Evolutionary conservation across 2,113 vertebrate genomes (phyloP).

Genomic region (Antennarius striatus): DNA sequence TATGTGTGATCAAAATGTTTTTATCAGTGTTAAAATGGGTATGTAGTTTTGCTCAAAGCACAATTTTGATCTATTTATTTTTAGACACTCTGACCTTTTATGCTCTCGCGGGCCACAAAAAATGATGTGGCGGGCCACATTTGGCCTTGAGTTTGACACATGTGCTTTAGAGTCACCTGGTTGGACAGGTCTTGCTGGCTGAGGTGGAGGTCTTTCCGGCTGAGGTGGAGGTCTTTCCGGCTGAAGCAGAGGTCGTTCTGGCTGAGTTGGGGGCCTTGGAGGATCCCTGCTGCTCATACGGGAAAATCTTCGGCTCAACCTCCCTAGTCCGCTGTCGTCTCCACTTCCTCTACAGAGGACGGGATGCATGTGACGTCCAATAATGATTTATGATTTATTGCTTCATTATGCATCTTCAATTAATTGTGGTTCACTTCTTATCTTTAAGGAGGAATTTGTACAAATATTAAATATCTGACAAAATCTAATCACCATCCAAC

Average conservation of each 20-base stretch:
- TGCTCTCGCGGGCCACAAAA: too few species aligned
- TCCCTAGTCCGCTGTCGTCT: slow-evolving; percentile 67
- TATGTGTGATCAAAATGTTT: too few species aligned
- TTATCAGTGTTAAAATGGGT: background rate
- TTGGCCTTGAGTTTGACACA: too few species aligned
- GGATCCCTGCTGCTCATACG: slow-evolving; percentile 70
- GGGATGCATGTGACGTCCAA: background rate
- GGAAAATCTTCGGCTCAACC: slow-evolving; percentile 73
- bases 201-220: slow-evolving; percentile 44
- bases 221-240: slow-evolving; percentile 52
- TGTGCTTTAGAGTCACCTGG: slow-evolving; percentile 46
- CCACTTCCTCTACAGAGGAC: slow-evolving; percentile 57
- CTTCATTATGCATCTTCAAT: background rate
- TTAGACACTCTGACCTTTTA: too few species aligned
- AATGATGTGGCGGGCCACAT: too few species aligned
- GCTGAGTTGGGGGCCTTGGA: slow-evolving; percentile 55
- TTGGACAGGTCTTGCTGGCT: slow-evolving; percentile 25
- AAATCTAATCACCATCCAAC: too few species aligned
- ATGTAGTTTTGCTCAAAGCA: background rate
- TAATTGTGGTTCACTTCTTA: too few species aligned
- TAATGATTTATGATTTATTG: background rate
- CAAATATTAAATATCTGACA: background rate
- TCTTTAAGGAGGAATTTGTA: too few species aligned
- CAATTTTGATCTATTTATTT: too few species aligned
- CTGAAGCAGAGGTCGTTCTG: slow-evolving; percentile 38